phyloP scores from a whole-genome alignment of 2,888 invertebrate species.

The Caenorhabditis sulstoni region DNA sequence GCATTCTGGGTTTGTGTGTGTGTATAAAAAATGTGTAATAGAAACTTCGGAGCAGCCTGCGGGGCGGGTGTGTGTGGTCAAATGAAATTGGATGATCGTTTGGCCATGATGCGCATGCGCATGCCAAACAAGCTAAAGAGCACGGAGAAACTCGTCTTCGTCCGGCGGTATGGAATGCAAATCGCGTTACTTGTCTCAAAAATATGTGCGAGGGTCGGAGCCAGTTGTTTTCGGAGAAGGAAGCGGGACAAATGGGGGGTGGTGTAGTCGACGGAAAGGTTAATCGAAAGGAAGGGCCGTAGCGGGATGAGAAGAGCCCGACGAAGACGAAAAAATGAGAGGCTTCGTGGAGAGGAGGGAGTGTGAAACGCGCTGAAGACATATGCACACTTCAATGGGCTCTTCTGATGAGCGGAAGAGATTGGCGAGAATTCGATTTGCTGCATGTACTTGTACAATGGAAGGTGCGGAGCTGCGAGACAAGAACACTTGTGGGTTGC shows the following conservation, averaged over 20 bases:
- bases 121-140: conserved; percentile 60
- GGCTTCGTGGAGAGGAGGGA: conserved; percentile 20
- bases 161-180: conserved; percentile 42
- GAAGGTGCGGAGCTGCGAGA: not conserved
- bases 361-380: conserved; percentile 36
- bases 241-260: conserved; percentile 4
- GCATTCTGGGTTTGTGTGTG: conserved; percentile 9
- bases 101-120: conserved; percentile 53
- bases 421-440: conserved; percentile 54
- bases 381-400: conserved; percentile 52
- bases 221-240: not conserved
- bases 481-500: conserved; percentile 27
- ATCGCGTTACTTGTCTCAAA: conserved; percentile 35
- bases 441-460: conserved; percentile 43
- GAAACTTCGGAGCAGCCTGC: conserved; percentile 35
- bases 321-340: conserved; percentile 26
- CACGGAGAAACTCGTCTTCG: conserved; percentile 14
- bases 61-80: conserved; percentile 46
- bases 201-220: conserved; percentile 5
- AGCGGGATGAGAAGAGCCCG: conserved; percentile 24
- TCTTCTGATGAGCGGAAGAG: conserved; percentile 55
- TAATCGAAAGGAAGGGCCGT: conserved; percentile 42
- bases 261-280: conserved; percentile 44
- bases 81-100: conserved; percentile 61
- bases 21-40: conserved; percentile 60